Evolutionary conservation across 2,888 invertebrate genomes (phyloP), one percentile per base, ranked within the genome.

Genomic region (Aphodius granarius): DNA sequence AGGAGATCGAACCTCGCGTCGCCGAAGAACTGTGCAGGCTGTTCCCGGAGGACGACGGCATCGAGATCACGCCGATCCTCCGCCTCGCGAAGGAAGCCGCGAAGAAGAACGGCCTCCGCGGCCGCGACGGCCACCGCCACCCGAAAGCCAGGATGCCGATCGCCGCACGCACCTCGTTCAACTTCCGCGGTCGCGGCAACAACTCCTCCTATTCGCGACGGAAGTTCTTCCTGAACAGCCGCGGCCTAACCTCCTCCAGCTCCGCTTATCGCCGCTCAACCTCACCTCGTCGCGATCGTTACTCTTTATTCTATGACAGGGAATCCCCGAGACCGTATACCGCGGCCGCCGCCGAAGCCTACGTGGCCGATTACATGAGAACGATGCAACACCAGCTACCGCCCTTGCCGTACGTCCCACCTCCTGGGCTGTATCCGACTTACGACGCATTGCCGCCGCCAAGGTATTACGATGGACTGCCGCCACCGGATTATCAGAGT

Each of bases 1-100:
- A 98, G 90, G 98, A 98, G 90, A 97, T 99, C 81, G 98, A 98
- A 86, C 97, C 98, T 2, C 92, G 95, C 86, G 96, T 97, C 74
- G 99, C 97, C 17, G 96, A 97, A 86, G 97, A 97, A 86, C 88
- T 99, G 76, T 99, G 97, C 85, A 92, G 97, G 77, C 88, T 98
- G 70, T 99, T 99, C 87, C 95, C 97, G 2, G 94, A 96, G 87
- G 99, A 99, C 87, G 94, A 96, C 80, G 93, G 93, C 79, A 94
- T 97, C 82, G 97, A 97, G 88, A 91, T 97, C 90, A 95, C 95
- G 17, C 94, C 95, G 17, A 94, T 97, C 81, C 87, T 97, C 79
- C 91, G 95, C 78, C 93, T 95, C 85, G 94, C 96, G 2, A 95
- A 95, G 87, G 95, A 96, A 86, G 92, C 94, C 18, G 92, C 95